Evolutionary conservation across 1,140 invertebrate species (phyloP).

Genomic region (Ephestia elutella): DNA sequence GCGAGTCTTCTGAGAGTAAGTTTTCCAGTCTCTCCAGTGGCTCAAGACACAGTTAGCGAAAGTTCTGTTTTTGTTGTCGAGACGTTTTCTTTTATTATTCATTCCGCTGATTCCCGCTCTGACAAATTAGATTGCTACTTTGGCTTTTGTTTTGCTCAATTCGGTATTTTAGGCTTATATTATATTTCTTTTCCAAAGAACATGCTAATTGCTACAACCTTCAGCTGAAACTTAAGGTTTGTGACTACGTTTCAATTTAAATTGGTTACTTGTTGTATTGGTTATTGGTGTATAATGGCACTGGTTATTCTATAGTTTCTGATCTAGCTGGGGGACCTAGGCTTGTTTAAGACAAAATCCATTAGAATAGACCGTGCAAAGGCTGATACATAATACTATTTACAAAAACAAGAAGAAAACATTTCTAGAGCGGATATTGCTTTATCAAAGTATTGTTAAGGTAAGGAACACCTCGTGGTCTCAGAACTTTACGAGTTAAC

Average conservation of each 20-base stretch:
- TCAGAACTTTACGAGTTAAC: conserved; percentile 12
- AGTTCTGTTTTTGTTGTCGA: conserved; percentile 9
- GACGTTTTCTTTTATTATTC: conserved; percentile 9
- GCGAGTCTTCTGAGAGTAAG: conserved; percentile 8
- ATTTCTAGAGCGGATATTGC: conserved; percentile 7
- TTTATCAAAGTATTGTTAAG: conserved; percentile 9
- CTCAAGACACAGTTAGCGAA: conserved; percentile 8
- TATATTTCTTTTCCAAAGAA: not conserved
- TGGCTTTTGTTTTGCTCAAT: not conserved
- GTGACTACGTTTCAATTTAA: no score
- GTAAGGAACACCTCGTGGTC: conserved; percentile 2
- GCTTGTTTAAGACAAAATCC: no score
- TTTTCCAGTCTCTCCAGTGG: conserved; percentile 4
- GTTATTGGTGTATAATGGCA: no score
- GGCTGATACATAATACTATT: not conserved
- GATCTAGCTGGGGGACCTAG: no score
- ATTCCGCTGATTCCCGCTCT: not conserved
- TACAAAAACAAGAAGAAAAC: conserved; percentile 7
- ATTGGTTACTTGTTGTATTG: no score
- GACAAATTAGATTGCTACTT: not conserved
- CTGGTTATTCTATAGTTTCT: no score
- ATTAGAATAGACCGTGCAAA: not conserved
- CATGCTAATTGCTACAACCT: no score
- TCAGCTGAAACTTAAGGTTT: no score
- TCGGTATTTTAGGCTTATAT: not conserved